These are phyloP conservation scores for Aspiorhynchus laticeps DNA, from an alignment of 2,113 vertebrate species.

Conservation along the genomic window DNA sequence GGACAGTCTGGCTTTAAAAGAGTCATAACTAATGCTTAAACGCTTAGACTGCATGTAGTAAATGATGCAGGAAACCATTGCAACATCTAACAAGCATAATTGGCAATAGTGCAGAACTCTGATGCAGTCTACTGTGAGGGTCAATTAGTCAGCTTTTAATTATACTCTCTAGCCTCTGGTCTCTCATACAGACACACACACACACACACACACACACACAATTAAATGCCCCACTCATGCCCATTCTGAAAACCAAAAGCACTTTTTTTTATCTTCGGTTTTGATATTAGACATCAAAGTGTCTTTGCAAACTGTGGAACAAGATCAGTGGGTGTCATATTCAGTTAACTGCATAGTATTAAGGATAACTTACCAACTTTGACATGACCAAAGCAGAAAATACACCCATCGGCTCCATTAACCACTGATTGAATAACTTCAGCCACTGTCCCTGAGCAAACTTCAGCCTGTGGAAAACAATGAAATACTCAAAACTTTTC, in stretches of 20 bases:
- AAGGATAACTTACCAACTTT: slow-evolving; percentile 74
- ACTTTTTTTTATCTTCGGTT: background rate
- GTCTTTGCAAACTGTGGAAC: background rate
- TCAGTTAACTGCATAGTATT: background rate
- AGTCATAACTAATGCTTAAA: slow-evolving; percentile 19
- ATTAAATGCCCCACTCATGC: background rate
- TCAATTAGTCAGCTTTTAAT: slow-evolving; percentile 75
- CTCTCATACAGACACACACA: slow-evolving; percentile 6
- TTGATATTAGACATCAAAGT: slow-evolving; percentile 7
- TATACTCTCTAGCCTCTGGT: slow-evolving; percentile 61
- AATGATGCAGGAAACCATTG: slow-evolving; percentile 22
- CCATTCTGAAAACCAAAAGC: slow-evolving; percentile 12
- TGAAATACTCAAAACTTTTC: background rate
- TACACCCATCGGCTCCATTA: slow-evolving; percentile 95
- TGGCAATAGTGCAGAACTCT: slow-evolving; percentile 57
- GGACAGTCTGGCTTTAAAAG: background rate
- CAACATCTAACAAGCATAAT: slow-evolving; percentile 48
- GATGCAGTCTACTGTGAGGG: slow-evolving; percentile 58
- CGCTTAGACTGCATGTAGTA: background rate
- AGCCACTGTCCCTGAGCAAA: slow-evolving; percentile 96
- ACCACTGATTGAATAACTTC: slow-evolving; percentile 98
- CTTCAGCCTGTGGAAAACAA: slow-evolving; percentile 84
- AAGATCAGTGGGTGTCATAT: slow-evolving; percentile 3
- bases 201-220: slow-evolving; percentile 20
- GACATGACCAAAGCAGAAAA: slow-evolving; percentile 96